These are phyloP conservation scores for Bombylius discolor DNA, from an alignment of 2,888 invertebrate genomes.

Conservation along the genomic window DNA sequence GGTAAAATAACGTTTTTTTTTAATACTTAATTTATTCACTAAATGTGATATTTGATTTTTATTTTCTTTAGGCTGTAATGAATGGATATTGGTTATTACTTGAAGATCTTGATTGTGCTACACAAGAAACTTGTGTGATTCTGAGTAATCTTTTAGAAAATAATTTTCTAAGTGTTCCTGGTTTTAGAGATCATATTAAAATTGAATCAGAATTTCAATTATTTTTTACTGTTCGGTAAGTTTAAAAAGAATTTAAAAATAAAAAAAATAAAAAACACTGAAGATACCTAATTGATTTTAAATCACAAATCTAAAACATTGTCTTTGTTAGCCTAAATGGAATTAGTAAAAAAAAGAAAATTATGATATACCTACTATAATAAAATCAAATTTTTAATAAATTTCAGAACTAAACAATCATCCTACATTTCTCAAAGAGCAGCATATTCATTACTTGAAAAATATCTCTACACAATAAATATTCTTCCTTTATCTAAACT, in stretches of 20 bases:
- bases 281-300: constrained; percentile 3
- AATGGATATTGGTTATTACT: constrained; percentile 83
- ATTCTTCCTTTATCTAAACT: constrained; percentile 62
- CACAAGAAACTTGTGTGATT: constrained; percentile 82
- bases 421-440: constrained; percentile 39
- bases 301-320: neutral
- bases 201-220: constrained; percentile 80
- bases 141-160: constrained; percentile 76
- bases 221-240: constrained; percentile 75
- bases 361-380: neutral
- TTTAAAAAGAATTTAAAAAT: neutral
- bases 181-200: constrained; percentile 69
- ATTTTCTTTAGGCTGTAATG: constrained; percentile 47
- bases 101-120: constrained; percentile 91
- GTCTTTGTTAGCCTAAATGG: neutral
- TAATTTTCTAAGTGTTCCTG: constrained; percentile 69
- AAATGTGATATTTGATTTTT: neutral
- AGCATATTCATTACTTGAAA: constrained; percentile 58
- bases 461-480: constrained; percentile 68
- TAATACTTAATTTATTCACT: too few species aligned
- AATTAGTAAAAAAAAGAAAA: neutral
- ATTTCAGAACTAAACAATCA: constrained; percentile 29
- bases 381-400: neutral
- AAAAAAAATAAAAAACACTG: too few species aligned
- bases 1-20: constrained; percentile 30